These are phyloP conservation scores for Cephus pygmeus DNA, from an alignment of 2,888 invertebrate species.

Conservation along the genomic window DNA sequence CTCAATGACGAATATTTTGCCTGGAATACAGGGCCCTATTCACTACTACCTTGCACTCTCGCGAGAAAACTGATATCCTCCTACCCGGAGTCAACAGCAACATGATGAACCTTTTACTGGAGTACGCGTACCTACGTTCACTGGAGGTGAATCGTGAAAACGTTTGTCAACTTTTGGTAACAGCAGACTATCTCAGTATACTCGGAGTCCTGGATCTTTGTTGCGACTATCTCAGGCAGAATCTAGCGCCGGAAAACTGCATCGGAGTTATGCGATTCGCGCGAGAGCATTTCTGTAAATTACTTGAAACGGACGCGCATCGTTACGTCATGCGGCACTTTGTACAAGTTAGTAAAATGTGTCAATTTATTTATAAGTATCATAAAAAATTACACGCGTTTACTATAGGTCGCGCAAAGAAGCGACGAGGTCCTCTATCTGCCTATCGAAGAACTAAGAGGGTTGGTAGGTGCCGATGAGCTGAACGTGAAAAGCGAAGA, in stretches of 20 bases:
- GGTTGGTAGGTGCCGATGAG: constrained; percentile 84
- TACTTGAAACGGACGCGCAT: constrained; percentile 76
- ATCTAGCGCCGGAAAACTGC: constrained; percentile 81
- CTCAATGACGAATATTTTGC: background rate
- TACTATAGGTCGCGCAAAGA: constrained; percentile 71
- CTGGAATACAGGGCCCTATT: constrained; percentile 76
- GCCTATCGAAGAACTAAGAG: constrained; percentile 78
- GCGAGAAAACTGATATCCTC: constrained; percentile 75
- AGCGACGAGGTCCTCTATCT: constrained; percentile 82
- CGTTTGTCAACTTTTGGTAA: constrained; percentile 83
- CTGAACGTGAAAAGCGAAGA: constrained; percentile 90
- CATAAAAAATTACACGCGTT: constrained; percentile 5
- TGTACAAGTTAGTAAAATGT: constrained; percentile 65
- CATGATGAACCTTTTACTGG: constrained; percentile 82
- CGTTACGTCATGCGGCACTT: constrained; percentile 82
- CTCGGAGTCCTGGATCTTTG: constrained; percentile 84
- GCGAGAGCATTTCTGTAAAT: constrained; percentile 78
- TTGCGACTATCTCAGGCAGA: constrained; percentile 78
- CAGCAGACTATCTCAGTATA: constrained; percentile 90
- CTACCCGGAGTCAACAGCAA: constrained; percentile 82
- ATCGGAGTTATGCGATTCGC: constrained; percentile 89
- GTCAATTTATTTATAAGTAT: background rate
- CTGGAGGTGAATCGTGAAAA: constrained; percentile 81
- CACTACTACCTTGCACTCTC: constrained; percentile 81
- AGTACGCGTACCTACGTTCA: constrained; percentile 86